Conservation (phyloP, 2,888 invertebrate species). For the Dermolepida albohirtum region DNA sequence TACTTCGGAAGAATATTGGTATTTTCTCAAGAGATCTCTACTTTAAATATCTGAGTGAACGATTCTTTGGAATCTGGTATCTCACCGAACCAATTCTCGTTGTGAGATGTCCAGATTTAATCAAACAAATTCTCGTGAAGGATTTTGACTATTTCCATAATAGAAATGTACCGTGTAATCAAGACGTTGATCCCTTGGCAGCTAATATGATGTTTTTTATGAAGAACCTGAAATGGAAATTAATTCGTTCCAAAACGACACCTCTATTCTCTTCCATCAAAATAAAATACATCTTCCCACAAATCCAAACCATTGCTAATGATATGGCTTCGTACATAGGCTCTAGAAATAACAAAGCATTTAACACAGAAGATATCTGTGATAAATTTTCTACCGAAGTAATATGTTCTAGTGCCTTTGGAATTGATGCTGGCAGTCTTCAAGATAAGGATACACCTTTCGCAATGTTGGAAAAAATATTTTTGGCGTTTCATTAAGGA, state of each 20-base stretch:
- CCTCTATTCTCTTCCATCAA: constrained; percentile 64
- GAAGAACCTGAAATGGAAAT: constrained; percentile 68
- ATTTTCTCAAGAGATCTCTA: constrained; percentile 56
- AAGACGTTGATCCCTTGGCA: constrained; percentile 63
- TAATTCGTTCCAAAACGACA: constrained; percentile 66
- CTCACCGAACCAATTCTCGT: constrained; percentile 66
- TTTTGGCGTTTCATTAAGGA: constrained; percentile 51
- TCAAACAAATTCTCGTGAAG: constrained; percentile 65
- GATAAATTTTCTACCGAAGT: constrained; percentile 63
- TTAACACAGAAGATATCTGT: constrained; percentile 47
- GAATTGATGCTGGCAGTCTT: constrained; percentile 59
- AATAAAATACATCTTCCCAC: constrained; percentile 8
- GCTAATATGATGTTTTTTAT: constrained; percentile 64
- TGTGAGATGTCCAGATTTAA: constrained; percentile 64
- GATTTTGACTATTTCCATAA: constrained; percentile 67
- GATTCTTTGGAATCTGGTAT: constrained; percentile 66
- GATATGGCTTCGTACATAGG: constrained; percentile 6
- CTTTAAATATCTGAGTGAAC: constrained; percentile 51
- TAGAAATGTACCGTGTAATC: constrained; percentile 62
- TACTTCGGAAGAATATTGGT: constrained; percentile 49
- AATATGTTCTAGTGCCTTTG: constrained; percentile 63
- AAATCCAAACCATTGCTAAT: neutral
- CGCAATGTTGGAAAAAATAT: constrained; percentile 55
- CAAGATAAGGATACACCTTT: constrained; percentile 57
- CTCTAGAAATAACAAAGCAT: neutral